A percentile compares a stretch with the other conserved stretches of the same genome.
Conservation (phyloP, 2,797 vertebrate species). For the Smutsia gigantea region DNA sequence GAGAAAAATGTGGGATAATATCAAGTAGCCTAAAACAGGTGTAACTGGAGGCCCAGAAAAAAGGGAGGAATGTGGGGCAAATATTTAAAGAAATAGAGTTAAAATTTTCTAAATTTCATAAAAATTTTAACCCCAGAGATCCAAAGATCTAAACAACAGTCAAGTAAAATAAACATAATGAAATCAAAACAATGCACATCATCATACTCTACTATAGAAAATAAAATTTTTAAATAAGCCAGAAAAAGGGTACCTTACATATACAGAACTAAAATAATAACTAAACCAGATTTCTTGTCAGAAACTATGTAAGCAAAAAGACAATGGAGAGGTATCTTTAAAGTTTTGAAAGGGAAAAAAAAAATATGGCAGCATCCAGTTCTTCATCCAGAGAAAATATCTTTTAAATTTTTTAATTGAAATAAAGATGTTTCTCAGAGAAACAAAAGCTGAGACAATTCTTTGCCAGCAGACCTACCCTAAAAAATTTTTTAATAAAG, state of each 20-base stretch:
- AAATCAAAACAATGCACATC: neutral
- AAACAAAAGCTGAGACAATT: neutral
- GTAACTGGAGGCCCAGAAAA: neutral
- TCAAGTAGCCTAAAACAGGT: neutral
- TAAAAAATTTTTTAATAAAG: neutral
- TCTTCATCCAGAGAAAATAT: neutral
- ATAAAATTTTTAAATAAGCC: neutral
- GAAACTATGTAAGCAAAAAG: neutral
- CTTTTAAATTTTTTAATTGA: neutral
- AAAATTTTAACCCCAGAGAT: neutral
- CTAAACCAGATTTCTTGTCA: neutral
- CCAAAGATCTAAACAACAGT: neutral
- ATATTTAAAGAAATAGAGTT: neutral
- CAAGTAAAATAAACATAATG: neutral
- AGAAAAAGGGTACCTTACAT: neutral
- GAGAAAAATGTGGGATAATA: neutral
- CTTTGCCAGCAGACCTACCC: neutral
- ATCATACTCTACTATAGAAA: neutral
- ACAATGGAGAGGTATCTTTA: neutral
- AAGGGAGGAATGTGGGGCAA: neutral
- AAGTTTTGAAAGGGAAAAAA: neutral
- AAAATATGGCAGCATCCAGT: neutral
- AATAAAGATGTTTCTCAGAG: neutral
- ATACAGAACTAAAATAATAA: conserved; percentile 21
- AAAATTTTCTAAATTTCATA: neutral